Base-by-base conservation (phyloP, 2,113 vertebrate species). In the Hyla sarda region DNA sequence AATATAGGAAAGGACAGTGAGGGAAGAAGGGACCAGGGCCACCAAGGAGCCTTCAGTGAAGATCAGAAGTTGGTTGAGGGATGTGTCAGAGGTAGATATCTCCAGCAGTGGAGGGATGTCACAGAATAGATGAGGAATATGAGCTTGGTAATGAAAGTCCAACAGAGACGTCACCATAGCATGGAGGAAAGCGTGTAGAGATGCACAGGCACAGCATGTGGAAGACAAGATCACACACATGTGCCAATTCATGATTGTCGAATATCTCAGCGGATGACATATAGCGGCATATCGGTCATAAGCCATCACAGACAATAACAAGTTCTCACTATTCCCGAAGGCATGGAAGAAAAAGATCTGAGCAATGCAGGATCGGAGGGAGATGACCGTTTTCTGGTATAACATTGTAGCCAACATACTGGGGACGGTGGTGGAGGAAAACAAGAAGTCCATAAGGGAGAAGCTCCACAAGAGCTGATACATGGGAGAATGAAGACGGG, bases 41-140 rank as follows among this genome's bases (percentile, higher is more conserved):
- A 85, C 54, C 19, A 77, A 1, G 14, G 83, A 67, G 19, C 72
- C 83, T 32, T 77, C 73, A 0, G 54, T 50, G 37, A 32, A 77
- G 16, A 85, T 84, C 19, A 77, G 56, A 65, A 50, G 37, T 6
- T 77, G 41, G 30, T 77, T 85, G 19, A 85, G 32, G 1, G 37
- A 60, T 28, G 83, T 85, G 45, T 85, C 28, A 2, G 83, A 78
- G 5, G 13, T 14, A 14, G 83, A 65, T 2, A 85, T 52, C 25
- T 78, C 58, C 71, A 85, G 23, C 2, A 85, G 58, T 30, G 83
- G 74, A 34, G 83, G 73, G 19, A 85, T 67, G 60, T 85, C 83
- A 78, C 83, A 85, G 45, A 85, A 85, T 45, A 67, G 78, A 30
- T 85, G 83, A 67, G 54, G 56, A n/a, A 85, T 58, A 67, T n/a